Conservation (phyloP, 2,113 vertebrate genomes). For the sheep (Ovis aries) region ARS-UI_Ramb_v3.0 NC_056054.1:31003501-31004000, state of each 20-base stretch:
- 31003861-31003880: not conserved
- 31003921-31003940: slow-evolving; percentile 32
- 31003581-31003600: not conserved
- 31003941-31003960: slow-evolving; percentile 41
- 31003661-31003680: slow-evolving; percentile 68
- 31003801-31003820: not conserved
- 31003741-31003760: not conserved
- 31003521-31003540: not conserved
- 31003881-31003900: slow-evolving; percentile 68
- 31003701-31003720: not conserved
- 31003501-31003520: not conserved
- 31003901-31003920: slow-evolving; percentile 44
- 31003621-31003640: not conserved
- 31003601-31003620: not conserved
- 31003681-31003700: not conserved
- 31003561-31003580: not conserved
- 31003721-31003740: not conserved
- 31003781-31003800: not conserved
- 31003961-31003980: not conserved
- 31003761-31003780: not conserved
- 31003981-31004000: slow-evolving; percentile 37
- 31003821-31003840: not conserved
- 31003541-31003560: not conserved
- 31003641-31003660: not conserved
- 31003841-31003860: not conserved